These are phyloP conservation scores for Alexandromys fortis DNA, from an alignment of 2,113 vertebrate genomes.

Conservation along the genomic window DNA sequence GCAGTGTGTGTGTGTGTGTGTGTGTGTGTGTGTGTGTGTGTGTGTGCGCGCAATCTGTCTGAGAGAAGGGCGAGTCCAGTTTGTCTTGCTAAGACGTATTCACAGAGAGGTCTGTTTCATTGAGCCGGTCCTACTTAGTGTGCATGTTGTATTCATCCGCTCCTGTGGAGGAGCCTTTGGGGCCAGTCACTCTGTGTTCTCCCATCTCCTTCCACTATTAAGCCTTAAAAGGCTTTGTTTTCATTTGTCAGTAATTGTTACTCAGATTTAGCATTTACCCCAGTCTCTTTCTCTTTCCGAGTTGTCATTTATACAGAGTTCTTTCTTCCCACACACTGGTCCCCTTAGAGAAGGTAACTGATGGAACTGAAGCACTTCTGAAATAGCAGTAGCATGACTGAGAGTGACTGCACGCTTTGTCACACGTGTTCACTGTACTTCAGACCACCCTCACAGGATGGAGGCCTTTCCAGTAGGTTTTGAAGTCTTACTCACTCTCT, in stretches of 20 bases:
- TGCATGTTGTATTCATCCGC: rapidly evolving
- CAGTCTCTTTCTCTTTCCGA: neutral
- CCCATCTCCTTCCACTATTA: neutral
- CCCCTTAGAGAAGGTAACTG: neutral
- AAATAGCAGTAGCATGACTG: neutral
- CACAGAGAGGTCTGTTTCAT: neutral
- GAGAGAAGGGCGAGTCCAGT: neutral
- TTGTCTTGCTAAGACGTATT: neutral
- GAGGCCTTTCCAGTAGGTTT: neutral
- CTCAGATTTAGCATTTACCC: neutral
- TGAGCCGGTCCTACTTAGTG: rapidly evolving
- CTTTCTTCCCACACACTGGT: neutral
- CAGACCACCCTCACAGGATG: neutral
- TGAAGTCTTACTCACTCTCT: neutral
- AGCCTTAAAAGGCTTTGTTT: neutral
- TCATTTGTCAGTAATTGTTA: conserved; percentile 7
- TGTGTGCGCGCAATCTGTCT: neutral
- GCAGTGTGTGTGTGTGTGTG: neutral
- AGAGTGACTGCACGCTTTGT: neutral
- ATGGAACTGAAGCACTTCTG: neutral
- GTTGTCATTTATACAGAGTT: neutral
- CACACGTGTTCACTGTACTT: neutral
- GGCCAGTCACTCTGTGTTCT: neutral
- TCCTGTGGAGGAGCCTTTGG: neutral
- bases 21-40: neutral